Percentiles rank a stretch among this genome's conserved stretches.
These are phyloP conservation scores for Calliopsis andreniformis DNA, from an alignment of 1,140 invertebrate genomes.

Conservation along the genomic window DNA sequence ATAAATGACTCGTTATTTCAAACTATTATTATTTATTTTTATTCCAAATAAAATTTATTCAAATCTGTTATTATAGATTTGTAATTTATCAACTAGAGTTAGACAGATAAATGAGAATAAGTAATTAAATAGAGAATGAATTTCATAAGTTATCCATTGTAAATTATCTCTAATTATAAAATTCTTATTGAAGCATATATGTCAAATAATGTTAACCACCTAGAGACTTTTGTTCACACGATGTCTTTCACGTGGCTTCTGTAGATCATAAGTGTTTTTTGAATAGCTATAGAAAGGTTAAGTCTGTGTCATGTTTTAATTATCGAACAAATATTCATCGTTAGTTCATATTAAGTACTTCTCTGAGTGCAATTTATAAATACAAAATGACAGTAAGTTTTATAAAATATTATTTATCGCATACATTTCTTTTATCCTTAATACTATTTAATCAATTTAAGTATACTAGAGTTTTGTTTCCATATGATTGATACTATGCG, in stretches of 20 bases:
- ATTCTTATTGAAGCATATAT: too few species aligned
- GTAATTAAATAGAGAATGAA: too few species aligned
- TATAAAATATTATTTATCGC: not conserved
- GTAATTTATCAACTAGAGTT: too few species aligned
- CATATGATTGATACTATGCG: not conserved
- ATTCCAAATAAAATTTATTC: too few species aligned
- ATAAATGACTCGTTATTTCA: too few species aligned
- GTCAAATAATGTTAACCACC: too few species aligned
- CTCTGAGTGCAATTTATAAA: slow-evolving; percentile 2
- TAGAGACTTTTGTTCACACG: slow-evolving; percentile 20
- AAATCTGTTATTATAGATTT: too few species aligned
- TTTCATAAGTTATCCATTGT: too few species aligned
- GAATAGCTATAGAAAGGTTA: slow-evolving; percentile 20
- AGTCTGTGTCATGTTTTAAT: slow-evolving; percentile 17
- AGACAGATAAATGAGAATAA: too few species aligned
- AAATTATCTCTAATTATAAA: too few species aligned
- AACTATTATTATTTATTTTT: too few species aligned
- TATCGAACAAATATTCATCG: slow-evolving; percentile 1
- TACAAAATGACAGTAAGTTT: slow-evolving; percentile 35
- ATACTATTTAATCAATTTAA: not conserved
- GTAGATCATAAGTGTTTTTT: not conserved
- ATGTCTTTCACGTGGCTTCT: slow-evolving; percentile 27
- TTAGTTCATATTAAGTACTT: not conserved
- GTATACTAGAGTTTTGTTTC: not conserved
- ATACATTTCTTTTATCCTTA: not conserved